These are phyloP conservation scores for Luehdorfia chinensis DNA, from an alignment of 1,140 invertebrate genomes.

Conservation along the genomic window DNA sequence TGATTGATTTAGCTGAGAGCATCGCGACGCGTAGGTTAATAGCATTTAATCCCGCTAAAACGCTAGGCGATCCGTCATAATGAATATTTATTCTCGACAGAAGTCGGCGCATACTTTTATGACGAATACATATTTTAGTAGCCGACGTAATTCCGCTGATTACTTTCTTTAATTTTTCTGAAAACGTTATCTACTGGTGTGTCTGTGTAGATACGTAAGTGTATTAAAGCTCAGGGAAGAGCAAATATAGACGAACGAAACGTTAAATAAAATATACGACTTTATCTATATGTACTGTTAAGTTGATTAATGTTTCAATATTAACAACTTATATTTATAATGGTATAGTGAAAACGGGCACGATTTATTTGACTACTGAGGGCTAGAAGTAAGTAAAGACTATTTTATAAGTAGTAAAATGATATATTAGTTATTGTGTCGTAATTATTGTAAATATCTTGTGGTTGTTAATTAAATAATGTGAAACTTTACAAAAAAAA, in stretches of 20 bases:
- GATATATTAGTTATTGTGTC: no score
- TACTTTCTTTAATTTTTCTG: slow-evolving; percentile 74
- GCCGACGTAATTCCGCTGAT: slow-evolving; percentile 70
- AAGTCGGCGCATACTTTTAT: slow-evolving; percentile 71
- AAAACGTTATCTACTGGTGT: slow-evolving; percentile 47
- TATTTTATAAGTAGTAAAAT: no score
- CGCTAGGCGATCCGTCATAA: slow-evolving; percentile 71
- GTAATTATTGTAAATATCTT: no score
- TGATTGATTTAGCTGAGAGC: slow-evolving; percentile 66
- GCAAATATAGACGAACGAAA: slow-evolving; percentile 60
- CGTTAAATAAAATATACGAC: slow-evolving; percentile 41
- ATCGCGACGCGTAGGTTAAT: slow-evolving; percentile 56
- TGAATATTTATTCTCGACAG: slow-evolving; percentile 74
- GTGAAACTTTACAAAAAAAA: no score
- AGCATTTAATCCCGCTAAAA: slow-evolving; percentile 75
- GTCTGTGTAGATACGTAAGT: slow-evolving; percentile 53
- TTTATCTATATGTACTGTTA: slow-evolving; percentile 11
- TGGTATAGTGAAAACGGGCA: no score
- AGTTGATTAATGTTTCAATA: slow-evolving; percentile 15
- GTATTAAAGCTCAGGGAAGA: slow-evolving; percentile 62
- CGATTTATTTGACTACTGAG: no score
- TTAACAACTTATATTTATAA: neutral
- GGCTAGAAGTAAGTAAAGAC: no score
- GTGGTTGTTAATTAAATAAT: no score
- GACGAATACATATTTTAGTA: slow-evolving; percentile 76